These are phyloP conservation scores for Ophion ellenae DNA, from an alignment of 2,888 invertebrate genomes.

Conservation along the genomic window DNA sequence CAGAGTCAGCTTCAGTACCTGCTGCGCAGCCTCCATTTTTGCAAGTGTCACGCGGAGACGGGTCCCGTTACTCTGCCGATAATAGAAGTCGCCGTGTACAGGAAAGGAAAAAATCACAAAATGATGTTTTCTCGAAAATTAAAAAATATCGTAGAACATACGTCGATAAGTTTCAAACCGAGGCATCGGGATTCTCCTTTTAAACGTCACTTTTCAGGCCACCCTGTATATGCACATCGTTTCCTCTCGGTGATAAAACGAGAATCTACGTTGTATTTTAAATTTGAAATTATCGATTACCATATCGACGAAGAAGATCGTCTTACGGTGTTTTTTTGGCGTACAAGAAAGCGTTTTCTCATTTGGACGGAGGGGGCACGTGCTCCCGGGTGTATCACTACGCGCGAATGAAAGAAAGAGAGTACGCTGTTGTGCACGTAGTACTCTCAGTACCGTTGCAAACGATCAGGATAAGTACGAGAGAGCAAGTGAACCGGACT, in stretches of 20 bases:
- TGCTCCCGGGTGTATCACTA: constrained; percentile 46
- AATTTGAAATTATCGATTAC: constrained; percentile 65
- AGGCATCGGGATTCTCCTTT: too few species aligned
- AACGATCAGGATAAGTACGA: constrained; percentile 66
- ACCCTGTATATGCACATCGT: background rate
- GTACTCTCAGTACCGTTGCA: constrained; percentile 78
- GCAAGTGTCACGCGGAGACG: too few species aligned
- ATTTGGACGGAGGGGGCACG: constrained; percentile 42
- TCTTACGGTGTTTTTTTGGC: constrained; percentile 28
- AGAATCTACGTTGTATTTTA: constrained; percentile 50
- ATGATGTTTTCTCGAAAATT: too few species aligned
- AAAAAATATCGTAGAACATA: background rate
- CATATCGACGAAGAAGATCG: constrained; percentile 50
- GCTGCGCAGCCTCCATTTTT: too few species aligned
- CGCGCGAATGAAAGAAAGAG: constrained; percentile 55
- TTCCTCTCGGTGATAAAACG: background rate
- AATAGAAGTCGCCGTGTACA: too few species aligned
- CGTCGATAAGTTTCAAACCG: background rate
- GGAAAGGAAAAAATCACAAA: too few species aligned
- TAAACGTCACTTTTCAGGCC: too few species aligned
- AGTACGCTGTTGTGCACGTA: constrained; percentile 71
- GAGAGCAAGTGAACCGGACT: constrained; percentile 41
- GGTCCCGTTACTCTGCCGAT: too few species aligned
- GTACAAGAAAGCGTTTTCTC: constrained; percentile 39
- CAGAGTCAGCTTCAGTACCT: too few species aligned